Base-by-base conservation (phyloP, 2,113 vertebrate species). In the Chunga burmeisteri region DNA sequence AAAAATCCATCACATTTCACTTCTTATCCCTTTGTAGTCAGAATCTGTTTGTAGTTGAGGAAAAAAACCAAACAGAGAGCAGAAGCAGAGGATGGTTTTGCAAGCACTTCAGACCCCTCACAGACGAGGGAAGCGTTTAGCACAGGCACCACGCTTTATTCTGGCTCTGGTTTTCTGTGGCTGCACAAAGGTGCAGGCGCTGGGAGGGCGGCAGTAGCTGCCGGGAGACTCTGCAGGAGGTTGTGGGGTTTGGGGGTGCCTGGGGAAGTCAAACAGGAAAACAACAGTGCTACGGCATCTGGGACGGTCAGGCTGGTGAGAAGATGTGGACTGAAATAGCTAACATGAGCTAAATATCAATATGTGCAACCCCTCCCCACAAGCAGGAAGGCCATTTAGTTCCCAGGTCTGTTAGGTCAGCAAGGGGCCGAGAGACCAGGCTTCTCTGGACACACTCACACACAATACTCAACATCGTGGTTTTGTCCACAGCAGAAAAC, bases 401-500 rank as follows among this genome's bases (percentile, higher is more conserved):
- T 46, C 40, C 61, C 49, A 36, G 59, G 10, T 32, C 16, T 9
- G 34, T 38, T 19, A 34, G 34, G 46, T 29, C 25, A 63, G 42
- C 21, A 8, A 32, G 38, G 38, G 42, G 32, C 67, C 2, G 23
- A 55, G 61, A 19, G 22, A 26, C 9, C 30, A 44, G 30, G 16
- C 32, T 26, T 36, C 30, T 46, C 27, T 3, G 3, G 55, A 17
- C 20, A 1, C 0, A 2, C 15, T 19, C 47, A 14, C 61, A 17
- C 30, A 6, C 9, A 21, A 4, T 1, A 2, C 49, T 27, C 12
- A 3, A 27, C 11, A 5, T 3, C 0, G 9, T 0, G 5, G 18
- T 25, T 86, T 18, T 36, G 13, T 22, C 17, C 21, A 7, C 20
- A 36, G 26, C 10, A 10, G 42, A 18, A 46, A n/a, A 68, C 98